These are phyloP conservation scores for Decapterus maruadsi DNA, from an alignment of 2,797 vertebrate species.

Conservation along the genomic window DNA sequence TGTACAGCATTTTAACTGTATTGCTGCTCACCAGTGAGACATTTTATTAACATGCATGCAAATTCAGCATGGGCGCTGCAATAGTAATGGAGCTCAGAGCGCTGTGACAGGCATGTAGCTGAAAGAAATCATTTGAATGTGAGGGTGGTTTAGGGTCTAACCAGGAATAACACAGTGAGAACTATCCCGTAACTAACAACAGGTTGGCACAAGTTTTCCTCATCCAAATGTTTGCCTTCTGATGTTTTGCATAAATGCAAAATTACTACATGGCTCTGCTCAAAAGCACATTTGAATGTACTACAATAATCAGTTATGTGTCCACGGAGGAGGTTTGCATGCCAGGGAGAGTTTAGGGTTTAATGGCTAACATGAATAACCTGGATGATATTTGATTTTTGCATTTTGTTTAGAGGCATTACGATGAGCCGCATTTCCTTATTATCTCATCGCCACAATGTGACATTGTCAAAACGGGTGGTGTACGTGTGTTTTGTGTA, in stretches of 20 bases:
- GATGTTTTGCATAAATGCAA: slow-evolving; percentile 45
- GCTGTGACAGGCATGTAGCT: slow-evolving; percentile 24
- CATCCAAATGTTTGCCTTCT: slow-evolving; percentile 4
- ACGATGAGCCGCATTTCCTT: background rate
- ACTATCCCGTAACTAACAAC: slow-evolving; percentile 25
- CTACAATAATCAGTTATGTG: slow-evolving; percentile 5
- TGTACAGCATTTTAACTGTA: slow-evolving; percentile 85
- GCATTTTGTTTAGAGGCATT: slow-evolving; percentile 10
- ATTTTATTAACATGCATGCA: slow-evolving; percentile 78
- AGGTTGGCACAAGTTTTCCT: slow-evolving; percentile 20
- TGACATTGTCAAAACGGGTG: slow-evolving; percentile 31
- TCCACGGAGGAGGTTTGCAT: slow-evolving; percentile 32
- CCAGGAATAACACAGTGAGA: slow-evolving; percentile 6
- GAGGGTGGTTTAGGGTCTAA: slow-evolving; percentile 18
- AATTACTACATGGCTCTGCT: slow-evolving; percentile 20
- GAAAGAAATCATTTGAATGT: slow-evolving; percentile 59
- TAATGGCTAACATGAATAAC: slow-evolving; percentile 16
- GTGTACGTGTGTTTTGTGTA: slow-evolving; percentile 24
- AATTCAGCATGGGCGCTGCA: slow-evolving; percentile 26
- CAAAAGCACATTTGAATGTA: slow-evolving; percentile 54
- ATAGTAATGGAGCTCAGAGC: slow-evolving; percentile 39
- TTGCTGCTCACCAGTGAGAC: slow-evolving; percentile 68
- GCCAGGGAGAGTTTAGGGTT: slow-evolving; percentile 11
- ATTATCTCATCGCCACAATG: slow-evolving; percentile 20
- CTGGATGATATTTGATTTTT: slow-evolving; percentile 11